Evolutionary conservation across 35 echinoderm and acorn worm species (phyloP).

Genomic region (Eucidaris tribuloides): DNA sequence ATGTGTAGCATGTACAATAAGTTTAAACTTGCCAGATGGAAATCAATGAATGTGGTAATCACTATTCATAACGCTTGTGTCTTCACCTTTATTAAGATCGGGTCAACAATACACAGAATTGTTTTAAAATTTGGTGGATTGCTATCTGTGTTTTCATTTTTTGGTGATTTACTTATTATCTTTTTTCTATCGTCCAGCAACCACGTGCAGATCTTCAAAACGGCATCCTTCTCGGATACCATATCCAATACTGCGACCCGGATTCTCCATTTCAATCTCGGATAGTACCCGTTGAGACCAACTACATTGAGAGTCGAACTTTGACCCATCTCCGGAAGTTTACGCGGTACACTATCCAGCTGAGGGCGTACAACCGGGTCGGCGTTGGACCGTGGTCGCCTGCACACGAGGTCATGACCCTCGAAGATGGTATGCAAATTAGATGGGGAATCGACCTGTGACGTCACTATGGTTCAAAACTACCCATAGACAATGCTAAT

Average conservation of each 20-base stretch:
- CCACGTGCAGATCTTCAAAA: conserved; percentile 85
- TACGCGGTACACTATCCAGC: conserved; percentile 78
- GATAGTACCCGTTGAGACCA: conserved; percentile 50
- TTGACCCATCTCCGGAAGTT: conserved; percentile 84
- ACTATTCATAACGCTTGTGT: no score
- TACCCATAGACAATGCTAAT: no score
- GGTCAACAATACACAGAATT: no score
- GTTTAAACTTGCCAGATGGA: no score
- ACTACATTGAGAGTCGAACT: conserved; percentile 76
- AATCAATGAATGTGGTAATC: no score
- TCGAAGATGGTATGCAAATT: conserved; percentile 95
- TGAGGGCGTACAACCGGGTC: conserved; percentile 67
- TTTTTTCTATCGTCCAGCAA: conserved; percentile 62
- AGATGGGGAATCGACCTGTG: no score
- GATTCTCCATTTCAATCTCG: conserved; percentile 68
- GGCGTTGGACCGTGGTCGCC: conserved; percentile 83
- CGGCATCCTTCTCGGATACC: conserved; percentile 74
- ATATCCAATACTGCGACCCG: conserved; percentile 76
- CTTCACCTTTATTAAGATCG: no score
- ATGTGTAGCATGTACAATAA: no score
- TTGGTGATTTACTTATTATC: not conserved
- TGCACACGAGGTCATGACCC: conserved; percentile 40
- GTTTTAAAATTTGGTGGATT: not conserved
- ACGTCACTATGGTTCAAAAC: no score
- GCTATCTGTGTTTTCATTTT: not conserved